phyloP scores from a whole-genome alignment of 2,797 vertebrate species.

The Sarcophilus harrisii region DNA sequence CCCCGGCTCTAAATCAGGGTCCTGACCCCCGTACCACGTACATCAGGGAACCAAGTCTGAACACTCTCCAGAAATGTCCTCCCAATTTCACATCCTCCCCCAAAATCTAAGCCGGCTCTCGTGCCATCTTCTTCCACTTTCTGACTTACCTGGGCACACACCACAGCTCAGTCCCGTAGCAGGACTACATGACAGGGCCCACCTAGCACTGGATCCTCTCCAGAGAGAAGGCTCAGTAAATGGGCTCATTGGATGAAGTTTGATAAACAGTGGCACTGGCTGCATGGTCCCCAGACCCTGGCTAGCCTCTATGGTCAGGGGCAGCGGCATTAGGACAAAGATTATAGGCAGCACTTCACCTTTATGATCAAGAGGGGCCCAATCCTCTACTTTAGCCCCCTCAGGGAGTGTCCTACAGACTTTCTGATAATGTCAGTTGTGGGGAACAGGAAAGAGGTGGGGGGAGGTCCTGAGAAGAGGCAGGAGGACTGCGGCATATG shows the following conservation, averaged over 20 bases:
- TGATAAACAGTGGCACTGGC: neutral
- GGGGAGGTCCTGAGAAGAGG: neutral
- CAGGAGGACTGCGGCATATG: neutral
- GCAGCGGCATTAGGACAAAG: neutral
- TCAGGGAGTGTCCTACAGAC: neutral
- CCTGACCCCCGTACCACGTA: neutral
- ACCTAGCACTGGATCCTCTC: neutral
- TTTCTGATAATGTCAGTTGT: neutral
- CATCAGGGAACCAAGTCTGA: neutral
- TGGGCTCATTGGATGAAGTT: neutral
- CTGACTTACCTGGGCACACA: neutral
- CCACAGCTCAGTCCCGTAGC: neutral
- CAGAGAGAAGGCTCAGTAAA: neutral
- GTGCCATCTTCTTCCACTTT: neutral
- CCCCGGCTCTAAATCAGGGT: neutral
- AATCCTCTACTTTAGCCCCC: neutral
- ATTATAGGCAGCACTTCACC: neutral
- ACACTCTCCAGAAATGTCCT: neutral
- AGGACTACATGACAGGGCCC: neutral
- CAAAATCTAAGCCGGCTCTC: neutral
- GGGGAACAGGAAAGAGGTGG: neutral
- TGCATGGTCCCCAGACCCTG: neutral
- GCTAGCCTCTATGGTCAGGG: neutral
- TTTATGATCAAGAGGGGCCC: fast-evolving
- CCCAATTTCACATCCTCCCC: neutral